Base-by-base conservation (phyloP, 2,888 invertebrate genomes). In the Drosophila lutescens region DNA sequence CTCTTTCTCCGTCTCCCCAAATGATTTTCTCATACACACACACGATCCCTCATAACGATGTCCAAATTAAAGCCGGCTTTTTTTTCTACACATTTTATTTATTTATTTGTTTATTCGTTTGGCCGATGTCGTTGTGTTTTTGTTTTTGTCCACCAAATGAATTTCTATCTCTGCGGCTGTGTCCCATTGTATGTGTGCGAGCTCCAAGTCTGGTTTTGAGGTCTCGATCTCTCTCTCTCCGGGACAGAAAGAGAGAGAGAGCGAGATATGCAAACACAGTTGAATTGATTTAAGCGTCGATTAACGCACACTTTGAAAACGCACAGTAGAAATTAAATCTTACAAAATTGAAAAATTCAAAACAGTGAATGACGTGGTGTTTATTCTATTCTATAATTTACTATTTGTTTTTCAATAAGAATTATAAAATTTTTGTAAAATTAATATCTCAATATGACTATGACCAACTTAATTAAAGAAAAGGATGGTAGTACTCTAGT, bases 231-330 rank as follows among this genome's bases (percentile, higher is more conserved):
- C 20, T 41, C 12, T 40, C 43, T 20, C 20, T 12, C 2, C 2
- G 41, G 4, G 61, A 55, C 67, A 55, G 49, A 65, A 38, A 51
- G 58, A 40, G 49, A 49, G 49, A 49, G 44, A 62, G 65, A 44
- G 65, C 26, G 43, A 50, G 55, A 73, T 83, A 86, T 85, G 82
- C 77, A 88, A 80, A 78, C 63, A 84, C 72, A 73, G 66, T 57
- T 57, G 85, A 84, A 84, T 80, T 79, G 78, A 86, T 78, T 88
- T 79, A 88, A 88, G 87, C 81, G 88, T 76, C 79, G 85, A 88
- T 88, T 86, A 85, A 88, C 81, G 62, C 81, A 84, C 59, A 84
- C 80, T 71, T 12, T 43, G 0, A 9, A 10, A 34, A 2, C 6
- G 20, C 20, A 59, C 40, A 30, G 58, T 56, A 40, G 58, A 7